phyloP scores from a whole-genome alignment of 2,888 invertebrate species.

The Anticlea derivata region DNA sequence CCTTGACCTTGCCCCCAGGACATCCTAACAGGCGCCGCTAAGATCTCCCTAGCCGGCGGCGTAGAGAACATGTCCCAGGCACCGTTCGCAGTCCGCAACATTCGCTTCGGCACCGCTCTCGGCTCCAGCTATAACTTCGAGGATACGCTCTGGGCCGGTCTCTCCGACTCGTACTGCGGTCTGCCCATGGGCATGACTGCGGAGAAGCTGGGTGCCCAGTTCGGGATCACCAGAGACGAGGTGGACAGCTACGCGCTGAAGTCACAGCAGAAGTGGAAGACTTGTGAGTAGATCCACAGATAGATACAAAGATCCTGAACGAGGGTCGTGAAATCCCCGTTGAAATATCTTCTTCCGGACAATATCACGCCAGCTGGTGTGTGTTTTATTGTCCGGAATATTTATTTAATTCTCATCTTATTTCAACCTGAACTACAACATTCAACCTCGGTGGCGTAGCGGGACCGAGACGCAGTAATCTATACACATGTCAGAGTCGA shows the following conservation, averaged over 20 bases:
- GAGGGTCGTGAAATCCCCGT: too few relatives aligned
- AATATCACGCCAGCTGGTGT: too few relatives aligned
- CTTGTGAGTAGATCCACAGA: slow-evolving; percentile 77
- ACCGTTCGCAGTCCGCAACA: slow-evolving; percentile 92
- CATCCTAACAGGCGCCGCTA: slow-evolving; percentile 92
- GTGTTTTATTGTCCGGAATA: too few relatives aligned
- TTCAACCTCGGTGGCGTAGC: too few relatives aligned
- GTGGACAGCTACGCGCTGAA: slow-evolving; percentile 93
- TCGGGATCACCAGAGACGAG: slow-evolving; percentile 90
- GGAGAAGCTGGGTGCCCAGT: slow-evolving; percentile 94
- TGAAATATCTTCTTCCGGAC: too few relatives aligned
- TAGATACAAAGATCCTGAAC: too few relatives aligned
- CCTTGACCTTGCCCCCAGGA: slow-evolving; percentile 88
- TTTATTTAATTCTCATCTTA: too few relatives aligned
- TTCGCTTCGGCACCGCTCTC: slow-evolving; percentile 94
- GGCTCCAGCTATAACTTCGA: slow-evolving; percentile 91
- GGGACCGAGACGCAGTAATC: too few relatives aligned
- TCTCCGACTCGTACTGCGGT: slow-evolving; percentile 94
- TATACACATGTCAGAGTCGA: too few relatives aligned
- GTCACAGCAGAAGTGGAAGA: slow-evolving; percentile 95
- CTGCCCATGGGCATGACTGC: slow-evolving; percentile 98
- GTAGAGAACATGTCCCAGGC: slow-evolving; percentile 98
- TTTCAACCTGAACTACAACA: too few relatives aligned
- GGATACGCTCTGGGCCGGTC: slow-evolving; percentile 93
- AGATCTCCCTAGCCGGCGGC: slow-evolving; percentile 95